Evolutionary conservation across 1,140 invertebrate species (phyloP), one percentile per base, ranked within the genome.

Genomic region (Apis cerana): DNA sequence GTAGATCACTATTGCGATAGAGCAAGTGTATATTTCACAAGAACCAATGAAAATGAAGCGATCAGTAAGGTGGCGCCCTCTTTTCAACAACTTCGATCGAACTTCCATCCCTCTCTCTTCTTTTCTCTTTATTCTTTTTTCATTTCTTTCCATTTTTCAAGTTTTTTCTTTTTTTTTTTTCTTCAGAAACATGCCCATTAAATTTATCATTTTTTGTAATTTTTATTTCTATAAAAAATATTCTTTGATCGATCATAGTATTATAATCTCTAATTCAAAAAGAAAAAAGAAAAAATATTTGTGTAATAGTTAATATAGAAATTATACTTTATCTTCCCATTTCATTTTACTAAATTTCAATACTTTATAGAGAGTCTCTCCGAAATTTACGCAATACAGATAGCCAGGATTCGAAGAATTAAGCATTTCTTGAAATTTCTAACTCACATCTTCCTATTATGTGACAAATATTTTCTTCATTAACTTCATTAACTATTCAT

Each of bases 11-110:
- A 23, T 1, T n/a, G n/a, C 54, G 21, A 67, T 69, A 69, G 48
- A 59, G 70, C 50, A 59, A 85, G 75, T 54, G 59, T 23, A n/a
- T 13, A 62, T 27, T 9, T 48, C 3, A n/a, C 43, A 62, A 72
- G 33, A 76, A 50, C 19, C 59, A 71, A 76, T 79, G 76, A n/a
- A 88, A 90, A 88, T 77, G 82, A 75, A 83, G 85, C 90, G 89
- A 77, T 68, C 90, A 80, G 88, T 82, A 85, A 91, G 82, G 91
- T 91, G 91, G 90, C 92, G 91, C 92, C 90, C 91, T 92, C 89
- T 70, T 83, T 88, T 89, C 75, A 48, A 86, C 83, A 82, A 70
- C 82, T 92, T 92, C 92, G 91, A 92, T 92, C 91, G 86, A 90
- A 59, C 87, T 43, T 27, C 64, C 67, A 10, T 70, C 33, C 2